These are phyloP conservation scores for Amblyopsis rosae DNA, from an alignment of 2,113 vertebrate species.

Conservation along the genomic window DNA sequence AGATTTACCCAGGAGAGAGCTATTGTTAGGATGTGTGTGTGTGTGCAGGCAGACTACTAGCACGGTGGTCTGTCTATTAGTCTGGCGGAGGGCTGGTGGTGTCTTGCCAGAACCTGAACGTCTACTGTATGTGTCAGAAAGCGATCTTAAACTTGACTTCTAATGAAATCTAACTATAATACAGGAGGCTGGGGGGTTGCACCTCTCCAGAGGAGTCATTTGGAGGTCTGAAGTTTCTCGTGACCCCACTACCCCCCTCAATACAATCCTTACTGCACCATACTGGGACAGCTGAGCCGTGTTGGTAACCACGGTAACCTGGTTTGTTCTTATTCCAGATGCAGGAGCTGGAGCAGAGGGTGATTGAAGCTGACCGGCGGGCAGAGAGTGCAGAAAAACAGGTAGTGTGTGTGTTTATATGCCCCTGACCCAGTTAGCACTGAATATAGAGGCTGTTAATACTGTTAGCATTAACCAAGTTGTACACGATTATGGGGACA, in stretches of 20 bases:
- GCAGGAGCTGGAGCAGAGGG: constrained; percentile 92
- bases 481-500: not conserved
- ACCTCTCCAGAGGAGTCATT: constrained; percentile 4
- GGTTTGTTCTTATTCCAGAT: constrained; percentile 76
- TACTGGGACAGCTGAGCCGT: not conserved
- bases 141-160: not conserved
- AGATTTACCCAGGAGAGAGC: not conserved
- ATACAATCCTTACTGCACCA: not conserved
- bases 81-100: not conserved
- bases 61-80: constrained; percentile 23
- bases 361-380: constrained; percentile 87
- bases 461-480: not conserved
- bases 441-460: not conserved
- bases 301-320: constrained; percentile 15
- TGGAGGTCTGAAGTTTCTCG: constrained; percentile 13
- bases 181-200: not conserved
- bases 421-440: no score
- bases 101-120: constrained; percentile 26
- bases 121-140: not conserved
- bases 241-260: not conserved
- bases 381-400: constrained; percentile 91
- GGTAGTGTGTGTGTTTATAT: constrained; percentile 65
- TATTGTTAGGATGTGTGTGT: constrained; percentile 17
- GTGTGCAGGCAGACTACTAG: not conserved
- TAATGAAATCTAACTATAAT: constrained; percentile 15